These are phyloP conservation scores for Platorchestia sp. DNA, from an alignment of 1,140 invertebrate genomes.

Conservation along the genomic window DNA sequence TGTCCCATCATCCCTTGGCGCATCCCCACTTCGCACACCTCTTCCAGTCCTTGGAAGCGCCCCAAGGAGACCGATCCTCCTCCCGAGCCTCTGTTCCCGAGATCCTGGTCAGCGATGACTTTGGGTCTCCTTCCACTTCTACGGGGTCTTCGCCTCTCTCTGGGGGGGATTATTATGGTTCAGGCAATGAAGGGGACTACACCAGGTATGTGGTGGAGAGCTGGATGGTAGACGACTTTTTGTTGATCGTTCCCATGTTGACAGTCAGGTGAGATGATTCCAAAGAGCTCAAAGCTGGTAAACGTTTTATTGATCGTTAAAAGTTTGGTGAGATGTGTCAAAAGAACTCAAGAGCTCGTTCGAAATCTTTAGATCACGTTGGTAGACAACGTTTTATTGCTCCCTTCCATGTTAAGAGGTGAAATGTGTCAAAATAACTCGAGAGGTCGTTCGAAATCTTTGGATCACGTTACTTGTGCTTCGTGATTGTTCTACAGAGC, in stretches of 20 bases:
- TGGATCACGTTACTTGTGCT: not conserved
- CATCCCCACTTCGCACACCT: conserved; percentile 13
- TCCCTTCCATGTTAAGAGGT: no score
- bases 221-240: not conserved
- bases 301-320: not conserved
- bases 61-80: not conserved
- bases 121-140: conserved; percentile 17
- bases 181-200: not conserved
- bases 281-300: not conserved
- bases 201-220: not conserved
- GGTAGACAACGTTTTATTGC: no score
- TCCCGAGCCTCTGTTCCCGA: conserved; percentile 14
- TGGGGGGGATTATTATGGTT: not conserved
- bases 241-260: not conserved
- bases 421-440: not conserved
- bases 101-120: conserved; percentile 35
- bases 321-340: not conserved
- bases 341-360: not conserved
- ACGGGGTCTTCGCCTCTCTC: conserved; percentile 31
- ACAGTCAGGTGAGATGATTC: not conserved
- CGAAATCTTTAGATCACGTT: not conserved
- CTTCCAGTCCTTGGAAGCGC: not conserved
- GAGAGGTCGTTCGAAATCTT: not conserved
- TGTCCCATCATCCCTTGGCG: not conserved
- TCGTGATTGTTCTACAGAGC: not conserved